phyloP scores from a whole-genome alignment of 1,140 invertebrate genomes.

The Anastrepha ludens region DNA sequence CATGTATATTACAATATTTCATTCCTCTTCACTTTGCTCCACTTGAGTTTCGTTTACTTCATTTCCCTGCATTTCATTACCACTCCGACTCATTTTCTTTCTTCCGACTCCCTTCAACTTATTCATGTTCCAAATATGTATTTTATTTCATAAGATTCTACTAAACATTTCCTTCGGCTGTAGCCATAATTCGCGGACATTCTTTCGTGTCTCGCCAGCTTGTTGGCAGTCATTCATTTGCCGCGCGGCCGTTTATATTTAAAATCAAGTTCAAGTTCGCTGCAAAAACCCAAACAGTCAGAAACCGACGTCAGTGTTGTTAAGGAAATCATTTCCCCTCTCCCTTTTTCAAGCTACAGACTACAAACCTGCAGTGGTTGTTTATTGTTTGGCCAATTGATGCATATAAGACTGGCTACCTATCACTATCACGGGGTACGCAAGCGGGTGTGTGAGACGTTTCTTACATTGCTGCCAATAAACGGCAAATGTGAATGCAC shows the following conservation, averaged over 20 bases:
- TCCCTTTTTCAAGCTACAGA: background rate
- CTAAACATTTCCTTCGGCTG: background rate
- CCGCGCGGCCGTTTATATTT: background rate
- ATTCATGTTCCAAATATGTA: too few relatives aligned
- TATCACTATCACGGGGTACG: background rate
- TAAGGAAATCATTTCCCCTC: background rate
- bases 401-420: background rate
- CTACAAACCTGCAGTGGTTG: background rate
- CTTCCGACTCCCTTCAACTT: too few relatives aligned
- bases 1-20: too few relatives aligned
- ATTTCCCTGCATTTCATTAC: too few relatives aligned
- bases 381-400: background rate
- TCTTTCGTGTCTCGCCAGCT: background rate
- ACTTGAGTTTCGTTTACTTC: too few relatives aligned
- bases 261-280: constrained; percentile 40
- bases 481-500: constrained; percentile 29
- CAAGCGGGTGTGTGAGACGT: background rate
- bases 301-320: background rate
- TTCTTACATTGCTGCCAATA: constrained; percentile 13
- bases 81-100: too few relatives aligned
- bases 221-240: constrained; percentile 20
- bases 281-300: constrained; percentile 7
- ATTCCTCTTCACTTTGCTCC: too few relatives aligned
- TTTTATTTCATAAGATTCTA: too few relatives aligned
- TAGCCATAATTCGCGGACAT: background rate